phyloP scores from a whole-genome alignment of 2,113 vertebrate genomes.

The Tychaedon coryphoeus region DNA sequence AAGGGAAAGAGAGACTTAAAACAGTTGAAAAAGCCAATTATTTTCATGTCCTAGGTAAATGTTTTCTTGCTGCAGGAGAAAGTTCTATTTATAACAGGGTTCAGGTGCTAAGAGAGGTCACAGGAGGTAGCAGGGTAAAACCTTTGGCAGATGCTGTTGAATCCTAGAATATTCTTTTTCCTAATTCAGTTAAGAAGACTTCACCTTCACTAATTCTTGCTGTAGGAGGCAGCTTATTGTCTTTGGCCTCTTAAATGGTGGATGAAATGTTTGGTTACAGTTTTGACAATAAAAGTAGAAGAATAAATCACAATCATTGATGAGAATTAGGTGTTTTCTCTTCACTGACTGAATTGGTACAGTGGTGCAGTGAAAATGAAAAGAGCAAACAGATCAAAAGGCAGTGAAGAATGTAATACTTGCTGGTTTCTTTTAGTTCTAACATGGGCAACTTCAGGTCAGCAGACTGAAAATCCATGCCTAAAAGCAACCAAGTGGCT shows the following conservation, averaged over 20 bases:
- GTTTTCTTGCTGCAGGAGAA: neutral
- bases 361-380: neutral
- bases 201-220: neutral
- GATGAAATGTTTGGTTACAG: neutral
- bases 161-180: neutral
- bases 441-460: neutral
- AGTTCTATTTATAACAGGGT: neutral
- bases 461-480: neutral
- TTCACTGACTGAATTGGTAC: neutral
- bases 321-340: neutral
- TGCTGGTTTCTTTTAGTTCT: neutral
- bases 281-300: neutral
- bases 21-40: neutral
- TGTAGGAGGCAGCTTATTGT: neutral
- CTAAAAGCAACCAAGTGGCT: neutral
- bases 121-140: neutral
- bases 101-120: neutral
- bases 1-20: neutral
- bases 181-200: neutral
- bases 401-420: neutral
- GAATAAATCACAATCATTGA: neutral
- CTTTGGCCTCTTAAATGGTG: neutral
- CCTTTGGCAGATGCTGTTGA: neutral
- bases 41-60: neutral
- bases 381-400: neutral